Conservation (phyloP, 2,113 vertebrate genomes). For the Setophaga coronata region DNA sequence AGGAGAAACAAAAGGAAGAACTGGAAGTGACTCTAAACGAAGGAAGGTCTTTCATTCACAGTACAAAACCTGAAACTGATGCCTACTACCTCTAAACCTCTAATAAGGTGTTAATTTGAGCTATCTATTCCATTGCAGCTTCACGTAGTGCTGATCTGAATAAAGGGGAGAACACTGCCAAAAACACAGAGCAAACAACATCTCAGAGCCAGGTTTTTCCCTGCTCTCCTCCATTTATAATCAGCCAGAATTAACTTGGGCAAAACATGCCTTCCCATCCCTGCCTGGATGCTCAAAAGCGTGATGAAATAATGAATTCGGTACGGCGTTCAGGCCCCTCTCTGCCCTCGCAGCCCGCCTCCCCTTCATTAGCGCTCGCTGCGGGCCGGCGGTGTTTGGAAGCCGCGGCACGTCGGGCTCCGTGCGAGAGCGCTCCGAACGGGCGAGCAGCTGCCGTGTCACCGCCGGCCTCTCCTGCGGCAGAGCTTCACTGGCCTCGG, state of each 20-base stretch:
- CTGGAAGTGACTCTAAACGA: neutral
- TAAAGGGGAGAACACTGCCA: neutral
- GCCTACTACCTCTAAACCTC: neutral
- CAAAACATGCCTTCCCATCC: neutral
- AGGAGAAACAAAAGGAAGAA: neutral
- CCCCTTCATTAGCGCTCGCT: neutral
- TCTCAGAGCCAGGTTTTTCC: neutral
- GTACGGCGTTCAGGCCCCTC: neutral
- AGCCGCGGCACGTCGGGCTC: slow-evolving; percentile 24
- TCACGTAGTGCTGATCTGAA: neutral
- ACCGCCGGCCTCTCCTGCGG: neutral
- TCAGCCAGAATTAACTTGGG: slow-evolving; percentile 16
- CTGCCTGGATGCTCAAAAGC: neutral
- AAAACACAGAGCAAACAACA: neutral
- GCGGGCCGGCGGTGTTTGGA: neutral
- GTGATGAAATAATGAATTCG: neutral
- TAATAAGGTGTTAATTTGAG: neutral
- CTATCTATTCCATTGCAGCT: neutral
- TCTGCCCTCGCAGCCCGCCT: neutral
- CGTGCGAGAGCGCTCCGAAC: neutral
- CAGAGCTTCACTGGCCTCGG: slow-evolving; percentile 6
- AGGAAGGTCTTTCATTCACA: neutral
- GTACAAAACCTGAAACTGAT: neutral
- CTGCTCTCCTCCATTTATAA: neutral
- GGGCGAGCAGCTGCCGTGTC: slow-evolving; percentile 60